These are phyloP conservation scores for Exaiptasia diaphana DNA, from an alignment of 64 coral and sea anemone species.

Conservation along the genomic window DNA sequence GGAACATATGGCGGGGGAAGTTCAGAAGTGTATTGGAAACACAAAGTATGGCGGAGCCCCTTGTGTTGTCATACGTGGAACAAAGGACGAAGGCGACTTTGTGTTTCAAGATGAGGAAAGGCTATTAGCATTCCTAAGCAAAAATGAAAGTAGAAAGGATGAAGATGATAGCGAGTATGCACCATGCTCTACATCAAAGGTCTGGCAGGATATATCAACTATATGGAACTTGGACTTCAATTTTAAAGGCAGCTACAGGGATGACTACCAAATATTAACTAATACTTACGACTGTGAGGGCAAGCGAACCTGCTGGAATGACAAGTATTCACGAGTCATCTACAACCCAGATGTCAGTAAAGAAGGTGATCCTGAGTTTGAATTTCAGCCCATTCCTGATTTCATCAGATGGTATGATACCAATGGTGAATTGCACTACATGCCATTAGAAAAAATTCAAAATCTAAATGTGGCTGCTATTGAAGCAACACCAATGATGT, in stretches of 20 bases:
- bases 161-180: conserved; percentile 23
- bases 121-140: conserved; percentile 27
- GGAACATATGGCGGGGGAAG: conserved; percentile 50
- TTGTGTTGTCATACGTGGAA: not conserved
- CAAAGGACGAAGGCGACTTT: not conserved
- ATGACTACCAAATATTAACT: conserved; percentile 50
- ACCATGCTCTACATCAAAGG: not conserved
- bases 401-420: conserved; percentile 33
- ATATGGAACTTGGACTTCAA: conserved; percentile 42
- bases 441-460: conserved; percentile 22
- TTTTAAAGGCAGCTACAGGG: conserved; percentile 32
- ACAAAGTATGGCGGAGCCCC: conserved; percentile 27
- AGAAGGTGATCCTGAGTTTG: not conserved
- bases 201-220: conserved; percentile 18
- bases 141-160: conserved; percentile 37
- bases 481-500: conserved; percentile 29
- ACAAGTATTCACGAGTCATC: conserved; percentile 21
- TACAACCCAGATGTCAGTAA: conserved; percentile 9
- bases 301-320: not conserved
- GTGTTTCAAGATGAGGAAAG: conserved; percentile 26
- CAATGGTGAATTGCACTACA: conserved; percentile 46
- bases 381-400: conserved; percentile 55
- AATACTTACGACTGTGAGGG: conserved; percentile 23
- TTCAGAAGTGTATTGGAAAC: not conserved
- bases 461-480: not conserved